Evolutionary conservation across 2,113 vertebrate genomes (phyloP).

Genomic region (Brachypodius melanocephalos): DNA sequence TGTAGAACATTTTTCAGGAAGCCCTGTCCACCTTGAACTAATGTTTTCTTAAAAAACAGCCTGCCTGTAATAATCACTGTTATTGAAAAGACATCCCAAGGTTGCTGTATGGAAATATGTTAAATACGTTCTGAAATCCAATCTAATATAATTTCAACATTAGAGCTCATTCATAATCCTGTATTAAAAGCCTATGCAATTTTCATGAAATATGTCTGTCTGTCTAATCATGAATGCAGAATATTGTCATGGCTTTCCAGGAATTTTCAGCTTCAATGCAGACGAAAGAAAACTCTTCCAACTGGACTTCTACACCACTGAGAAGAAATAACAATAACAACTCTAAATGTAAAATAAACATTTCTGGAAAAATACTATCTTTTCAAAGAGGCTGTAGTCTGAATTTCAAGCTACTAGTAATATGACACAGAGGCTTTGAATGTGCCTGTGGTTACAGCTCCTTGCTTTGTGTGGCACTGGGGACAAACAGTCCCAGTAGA

Average conservation of each 20-base stretch:
- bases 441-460: constrained; percentile 15
- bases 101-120: constrained; percentile 74
- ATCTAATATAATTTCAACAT: constrained; percentile 74
- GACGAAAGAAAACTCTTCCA: constrained; percentile 73
- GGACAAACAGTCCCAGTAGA: not conserved
- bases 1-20: constrained; percentile 74
- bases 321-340: constrained; percentile 77
- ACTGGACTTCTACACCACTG: constrained; percentile 72
- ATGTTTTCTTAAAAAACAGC: constrained; percentile 77
- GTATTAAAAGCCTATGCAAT: constrained; percentile 71
- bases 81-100: constrained; percentile 72
- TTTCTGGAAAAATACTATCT: constrained; percentile 73
- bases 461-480: not conserved
- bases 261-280: constrained; percentile 69
- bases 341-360: constrained; percentile 77
- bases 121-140: constrained; percentile 77
- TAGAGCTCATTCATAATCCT: constrained; percentile 75
- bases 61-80: constrained; percentile 69
- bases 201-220: constrained; percentile 74
- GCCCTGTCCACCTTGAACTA: constrained; percentile 67
- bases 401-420: constrained; percentile 63
- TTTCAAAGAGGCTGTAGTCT: constrained; percentile 59
- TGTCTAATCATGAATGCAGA: constrained; percentile 76
- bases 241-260: constrained; percentile 75
- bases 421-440: constrained; percentile 18